Percentiles rank a stretch among this genome's conserved stretches.
Evolutionary conservation across 2,888 invertebrate species (phyloP).

Genomic region (Allacma fusca): DNA sequence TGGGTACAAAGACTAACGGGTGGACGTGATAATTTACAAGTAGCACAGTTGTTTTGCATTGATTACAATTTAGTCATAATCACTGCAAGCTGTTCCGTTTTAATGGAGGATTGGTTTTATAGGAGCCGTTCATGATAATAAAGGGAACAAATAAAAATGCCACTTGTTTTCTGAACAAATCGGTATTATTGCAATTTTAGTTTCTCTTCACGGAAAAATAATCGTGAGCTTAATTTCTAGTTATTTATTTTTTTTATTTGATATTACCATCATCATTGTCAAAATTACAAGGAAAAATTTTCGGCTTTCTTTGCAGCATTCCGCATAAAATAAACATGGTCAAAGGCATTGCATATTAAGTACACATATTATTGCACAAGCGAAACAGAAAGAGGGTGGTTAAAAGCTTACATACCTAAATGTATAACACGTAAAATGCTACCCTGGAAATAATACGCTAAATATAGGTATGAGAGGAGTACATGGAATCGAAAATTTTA

Average conservation of each 20-base stretch:
- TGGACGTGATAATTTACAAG: no score
- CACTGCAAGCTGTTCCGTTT: no score
- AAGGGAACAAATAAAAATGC: not conserved
- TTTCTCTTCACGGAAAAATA: not conserved
- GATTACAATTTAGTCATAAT: no score
- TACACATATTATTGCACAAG: not conserved
- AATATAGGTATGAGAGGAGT: not conserved
- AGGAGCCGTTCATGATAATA: not conserved
- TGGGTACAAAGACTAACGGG: no score
- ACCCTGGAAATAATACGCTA: not conserved
- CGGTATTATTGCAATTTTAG: constrained; percentile 9
- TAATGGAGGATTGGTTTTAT: not conserved
- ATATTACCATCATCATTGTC: no score
- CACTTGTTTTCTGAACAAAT: constrained; percentile 9
- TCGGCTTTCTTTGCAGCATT: no score
- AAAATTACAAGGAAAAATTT: no score
- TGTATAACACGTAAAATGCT: not conserved
- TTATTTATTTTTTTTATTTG: no score
- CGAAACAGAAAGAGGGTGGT: not conserved
- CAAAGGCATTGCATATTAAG: no score
- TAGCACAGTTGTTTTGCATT: no score
- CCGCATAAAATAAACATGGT: no score
- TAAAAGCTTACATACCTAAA: not conserved
- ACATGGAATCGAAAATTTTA: not conserved
- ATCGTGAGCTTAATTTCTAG: not conserved